Evolutionary conservation across 1,140 invertebrate species (phyloP).

Genomic region (Andrena cerasifolii): DNA sequence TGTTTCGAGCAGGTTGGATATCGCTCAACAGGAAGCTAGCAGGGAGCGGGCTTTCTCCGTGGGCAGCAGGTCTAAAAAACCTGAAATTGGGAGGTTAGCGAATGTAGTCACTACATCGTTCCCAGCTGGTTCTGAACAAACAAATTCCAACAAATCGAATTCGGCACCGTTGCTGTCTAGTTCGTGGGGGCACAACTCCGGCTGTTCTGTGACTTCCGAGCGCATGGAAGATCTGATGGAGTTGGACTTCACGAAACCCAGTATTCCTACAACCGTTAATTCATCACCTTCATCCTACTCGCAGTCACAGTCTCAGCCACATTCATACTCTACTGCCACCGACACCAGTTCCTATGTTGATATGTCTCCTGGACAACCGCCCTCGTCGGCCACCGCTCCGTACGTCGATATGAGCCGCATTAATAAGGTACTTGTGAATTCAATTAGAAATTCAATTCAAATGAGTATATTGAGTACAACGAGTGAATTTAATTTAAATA

Average conservation of each 20-base stretch:
- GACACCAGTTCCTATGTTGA: constrained; percentile 84
- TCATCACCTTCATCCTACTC: constrained; percentile 75
- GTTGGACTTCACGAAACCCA: constrained; percentile 88
- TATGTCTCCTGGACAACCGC: constrained; percentile 82
- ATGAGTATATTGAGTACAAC: too few relatives aligned
- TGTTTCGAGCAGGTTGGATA: constrained; percentile 74
- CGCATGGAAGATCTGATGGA: constrained; percentile 91
- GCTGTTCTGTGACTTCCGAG: constrained; percentile 80
- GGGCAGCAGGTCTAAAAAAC: constrained; percentile 85
- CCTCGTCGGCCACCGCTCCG: constrained; percentile 73
- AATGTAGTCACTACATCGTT: constrained; percentile 84
- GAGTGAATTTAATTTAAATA: too few relatives aligned
- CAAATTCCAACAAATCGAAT: constrained; percentile 79
- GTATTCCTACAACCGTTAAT: constrained; percentile 69
- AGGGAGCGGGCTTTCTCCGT: constrained; percentile 88
- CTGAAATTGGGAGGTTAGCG: constrained; percentile 76
- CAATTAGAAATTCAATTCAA: not conserved
- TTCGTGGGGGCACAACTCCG: constrained; percentile 85
- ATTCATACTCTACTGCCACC: constrained; percentile 79
- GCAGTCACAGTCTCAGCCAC: constrained; percentile 71
- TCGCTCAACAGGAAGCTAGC: constrained; percentile 76
- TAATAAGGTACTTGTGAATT: constrained; percentile 72
- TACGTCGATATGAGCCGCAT: constrained; percentile 82
- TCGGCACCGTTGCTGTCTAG: constrained; percentile 79
- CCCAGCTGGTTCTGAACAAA: constrained; percentile 73